Conservation (phyloP, 2,888 invertebrate species). For the Calameuta pallipes region DNA sequence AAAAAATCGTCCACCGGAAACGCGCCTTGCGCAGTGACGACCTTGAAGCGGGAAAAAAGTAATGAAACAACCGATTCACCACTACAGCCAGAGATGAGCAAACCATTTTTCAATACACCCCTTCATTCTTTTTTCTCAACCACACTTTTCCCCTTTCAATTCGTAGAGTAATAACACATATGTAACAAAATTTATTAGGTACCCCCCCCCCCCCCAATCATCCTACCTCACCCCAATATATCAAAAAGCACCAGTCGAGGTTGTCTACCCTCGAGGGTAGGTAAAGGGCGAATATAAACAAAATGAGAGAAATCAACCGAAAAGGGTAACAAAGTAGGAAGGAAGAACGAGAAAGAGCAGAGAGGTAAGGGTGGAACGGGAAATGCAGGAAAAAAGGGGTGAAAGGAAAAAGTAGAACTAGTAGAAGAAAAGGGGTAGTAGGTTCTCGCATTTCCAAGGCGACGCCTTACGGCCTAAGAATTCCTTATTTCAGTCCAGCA, state of each 20-base stretch:
- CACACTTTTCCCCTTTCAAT: neutral
- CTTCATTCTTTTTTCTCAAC: neutral
- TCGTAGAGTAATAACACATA: neutral
- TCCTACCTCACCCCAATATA: neutral
- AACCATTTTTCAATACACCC: no score
- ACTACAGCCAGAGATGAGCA: neutral
- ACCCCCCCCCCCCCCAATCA: neutral
- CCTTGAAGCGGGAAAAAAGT: neutral
- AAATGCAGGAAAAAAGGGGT: neutral
- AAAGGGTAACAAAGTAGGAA: neutral
- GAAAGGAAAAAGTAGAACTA: constrained; percentile 15
- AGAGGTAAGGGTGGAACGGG: neutral
- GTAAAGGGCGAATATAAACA: neutral
- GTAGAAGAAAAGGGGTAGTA: constrained; percentile 17
- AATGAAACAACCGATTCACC: neutral
- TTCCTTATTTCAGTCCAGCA: constrained; percentile 28
- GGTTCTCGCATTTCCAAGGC: constrained; percentile 25
- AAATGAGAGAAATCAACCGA: neutral
- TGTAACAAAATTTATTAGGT: neutral
- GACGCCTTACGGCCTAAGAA: constrained; percentile 29
- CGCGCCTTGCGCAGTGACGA: neutral
- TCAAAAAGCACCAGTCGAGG: neutral
- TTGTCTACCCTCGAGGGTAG: neutral
- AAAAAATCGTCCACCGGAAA: neutral
- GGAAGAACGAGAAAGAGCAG: neutral